Percentiles rank a stretch among this genome's conserved stretches.
phyloP scores from a whole-genome alignment of 1,140 invertebrate genomes.

The Drosophila funebris region DNA sequence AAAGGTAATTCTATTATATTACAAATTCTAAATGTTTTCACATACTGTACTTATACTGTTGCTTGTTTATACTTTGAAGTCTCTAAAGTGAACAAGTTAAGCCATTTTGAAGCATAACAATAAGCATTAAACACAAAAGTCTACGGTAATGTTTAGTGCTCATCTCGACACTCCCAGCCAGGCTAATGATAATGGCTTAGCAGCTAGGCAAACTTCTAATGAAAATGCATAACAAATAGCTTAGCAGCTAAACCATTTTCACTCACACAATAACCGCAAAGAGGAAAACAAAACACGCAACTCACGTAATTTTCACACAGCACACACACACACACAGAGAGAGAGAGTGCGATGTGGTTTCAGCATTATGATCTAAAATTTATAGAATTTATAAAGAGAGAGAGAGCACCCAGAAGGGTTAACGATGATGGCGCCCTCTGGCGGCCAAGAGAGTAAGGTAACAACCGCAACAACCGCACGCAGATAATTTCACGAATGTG shows the following conservation, averaged over 20 bases:
- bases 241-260: conserved; percentile 36
- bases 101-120: conserved; percentile 15
- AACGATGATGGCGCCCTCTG: conserved; percentile 41
- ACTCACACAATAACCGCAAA: conserved; percentile 37
- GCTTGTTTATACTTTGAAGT: too few relatives aligned
- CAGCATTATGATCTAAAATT: conserved; percentile 79
- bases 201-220: conserved; percentile 58
- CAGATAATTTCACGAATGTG: background rate
- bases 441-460: conserved; percentile 31
- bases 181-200: conserved; percentile 62
- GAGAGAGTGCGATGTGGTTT: conserved; percentile 20
- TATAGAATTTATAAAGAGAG: conserved; percentile 77
- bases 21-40: too few relatives aligned
- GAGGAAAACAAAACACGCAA: conserved; percentile 36
- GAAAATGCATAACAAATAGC: conserved; percentile 77
- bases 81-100: background rate
- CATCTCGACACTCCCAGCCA: conserved; percentile 9
- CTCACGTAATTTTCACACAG: conserved; percentile 48
- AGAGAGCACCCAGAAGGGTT: conserved; percentile 62
- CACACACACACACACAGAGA: background rate
- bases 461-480: conserved; percentile 16
- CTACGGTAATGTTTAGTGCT: conserved; percentile 1
- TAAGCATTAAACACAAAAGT: conserved; percentile 9
- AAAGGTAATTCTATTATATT: too few relatives aligned
- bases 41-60: too few relatives aligned